phyloP scores from a whole-genome alignment of 2,113 vertebrate genomes.

The Eubucco bourcierii region DNA sequence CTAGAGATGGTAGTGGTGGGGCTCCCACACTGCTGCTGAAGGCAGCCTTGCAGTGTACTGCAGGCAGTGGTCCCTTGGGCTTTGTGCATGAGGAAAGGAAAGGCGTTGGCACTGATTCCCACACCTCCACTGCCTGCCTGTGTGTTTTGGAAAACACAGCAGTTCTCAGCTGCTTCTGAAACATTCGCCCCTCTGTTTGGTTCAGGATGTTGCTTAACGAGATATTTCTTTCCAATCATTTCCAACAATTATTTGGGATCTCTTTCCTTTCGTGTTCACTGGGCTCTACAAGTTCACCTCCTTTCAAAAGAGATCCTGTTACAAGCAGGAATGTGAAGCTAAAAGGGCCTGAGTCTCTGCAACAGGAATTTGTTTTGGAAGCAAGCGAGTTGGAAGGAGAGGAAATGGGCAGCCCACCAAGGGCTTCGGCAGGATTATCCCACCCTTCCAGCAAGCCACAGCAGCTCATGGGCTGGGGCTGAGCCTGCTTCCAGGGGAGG shows the following conservation, averaged over 20 bases:
- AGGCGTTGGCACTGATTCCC: neutral
- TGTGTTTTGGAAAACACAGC: neutral
- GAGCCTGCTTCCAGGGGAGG: neutral
- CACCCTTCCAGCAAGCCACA: neutral
- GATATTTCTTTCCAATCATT: neutral
- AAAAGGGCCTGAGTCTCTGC: constrained; percentile 36
- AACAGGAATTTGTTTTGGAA: constrained; percentile 64
- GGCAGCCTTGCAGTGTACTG: neutral
- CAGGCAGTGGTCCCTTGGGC: neutral
- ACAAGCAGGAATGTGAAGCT: constrained; percentile 32
- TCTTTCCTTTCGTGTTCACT: neutral
- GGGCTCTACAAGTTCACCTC: neutral
- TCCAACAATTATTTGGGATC: constrained; percentile 30
- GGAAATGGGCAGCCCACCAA: constrained; percentile 58
- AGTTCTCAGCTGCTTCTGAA: neutral
- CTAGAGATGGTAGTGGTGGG: fast-evolving
- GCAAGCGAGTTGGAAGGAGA: constrained; percentile 22
- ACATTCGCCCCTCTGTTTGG: neutral
- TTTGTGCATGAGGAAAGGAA: neutral
- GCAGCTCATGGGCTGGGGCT: neutral
- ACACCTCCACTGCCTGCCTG: neutral
- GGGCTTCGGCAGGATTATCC: constrained; percentile 6
- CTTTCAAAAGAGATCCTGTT: constrained; percentile 5
- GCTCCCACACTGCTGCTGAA: neutral
- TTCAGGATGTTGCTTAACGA: neutral